A percentile compares a stretch with the other conserved stretches of the same genome.
phyloP scores from a whole-genome alignment of 1,140 invertebrate species.

The Meloidogyne floridensis region DNA sequence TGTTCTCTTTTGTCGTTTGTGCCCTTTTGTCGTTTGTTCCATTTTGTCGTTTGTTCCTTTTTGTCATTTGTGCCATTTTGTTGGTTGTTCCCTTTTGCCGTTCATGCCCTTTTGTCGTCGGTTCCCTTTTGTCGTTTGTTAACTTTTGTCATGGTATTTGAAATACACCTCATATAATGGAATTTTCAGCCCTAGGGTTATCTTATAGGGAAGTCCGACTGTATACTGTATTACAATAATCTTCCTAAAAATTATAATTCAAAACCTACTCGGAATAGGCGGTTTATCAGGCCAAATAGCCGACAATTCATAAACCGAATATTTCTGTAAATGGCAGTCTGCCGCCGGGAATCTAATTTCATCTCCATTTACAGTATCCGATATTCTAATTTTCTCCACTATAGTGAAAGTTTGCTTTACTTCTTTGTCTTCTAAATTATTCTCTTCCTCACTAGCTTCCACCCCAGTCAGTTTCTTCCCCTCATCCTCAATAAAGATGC shows the following conservation, averaged over 20 bases:
- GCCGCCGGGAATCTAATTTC: constrained; percentile 51
- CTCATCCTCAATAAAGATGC: constrained; percentile 16
- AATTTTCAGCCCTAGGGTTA: too few relatives aligned
- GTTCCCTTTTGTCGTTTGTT: too few relatives aligned
- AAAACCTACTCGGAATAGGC: constrained; percentile 41
- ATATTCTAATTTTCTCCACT: constrained; percentile 41
- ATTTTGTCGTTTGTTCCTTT: too few relatives aligned
- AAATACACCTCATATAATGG: too few relatives aligned
- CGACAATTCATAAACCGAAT: constrained; percentile 52
- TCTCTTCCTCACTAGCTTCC: background rate
- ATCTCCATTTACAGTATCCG: constrained; percentile 49
- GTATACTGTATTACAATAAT: background rate
- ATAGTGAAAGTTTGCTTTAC: constrained; percentile 18
- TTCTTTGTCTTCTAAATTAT: background rate
- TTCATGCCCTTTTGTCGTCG: too few relatives aligned
- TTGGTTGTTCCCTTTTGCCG: too few relatives aligned
- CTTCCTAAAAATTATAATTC: background rate
- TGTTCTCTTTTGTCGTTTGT: too few relatives aligned
- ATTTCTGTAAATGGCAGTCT: constrained; percentile 30
- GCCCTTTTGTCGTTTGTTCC: too few relatives aligned
- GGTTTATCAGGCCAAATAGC: constrained; percentile 53
- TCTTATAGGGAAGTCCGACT: too few relatives aligned
- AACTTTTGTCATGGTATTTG: too few relatives aligned
- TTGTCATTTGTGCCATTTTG: too few relatives aligned
- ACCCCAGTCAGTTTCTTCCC: background rate